Base-by-base conservation (phyloP, 2,888 invertebrate genomes). In the Cantharis rustica region DNA sequence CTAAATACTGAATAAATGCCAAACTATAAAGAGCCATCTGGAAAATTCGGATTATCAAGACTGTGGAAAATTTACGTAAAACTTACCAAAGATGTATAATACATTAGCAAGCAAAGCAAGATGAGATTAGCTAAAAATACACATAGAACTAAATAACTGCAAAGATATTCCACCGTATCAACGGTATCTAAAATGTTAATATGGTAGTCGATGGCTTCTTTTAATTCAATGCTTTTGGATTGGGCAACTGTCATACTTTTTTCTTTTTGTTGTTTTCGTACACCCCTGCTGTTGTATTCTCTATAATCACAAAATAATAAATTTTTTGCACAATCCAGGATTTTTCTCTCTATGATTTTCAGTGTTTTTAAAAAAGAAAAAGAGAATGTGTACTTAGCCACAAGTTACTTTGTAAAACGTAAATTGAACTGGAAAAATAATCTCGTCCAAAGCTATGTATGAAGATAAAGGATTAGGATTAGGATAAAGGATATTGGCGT, bases 131-230 rank as follows among this genome's bases (percentile, higher is more conserved):
- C 68, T n/a, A 75, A 20, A 47, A 75, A 75, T 7, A 75, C 71
- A 17, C 75, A 75, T n/a, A 75, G 16, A 62, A 61, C 68, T 5
- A 75, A 20, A 26, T 68, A 71, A 61, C 80, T 77, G 15, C 79
- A 80, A 10, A 82, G 72, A 3, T 75, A 71, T 68, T 82, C 82
- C 71, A 81, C 77, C 27, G 78, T 76, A 27, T 77, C 27, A 2
- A 79, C 79, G 10, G 80, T 77, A 11, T 78, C 69, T 0, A 81
- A 71, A 71, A 78, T 75, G 13, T 71, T 16, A 23, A 81, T 77
- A 63, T 82, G 82, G 69, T 81, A 81, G 10, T 80, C 76, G n/a
- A 81, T 75, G 16, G 78, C 75, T 11, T 80, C 77, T 2, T 76
- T 74, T 20, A 81, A 69, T 5, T 47, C 61, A 7, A 31, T 68